Evolutionary conservation across 2,113 vertebrate genomes (phyloP).

Genomic region (Pelecanoides urinatrix): DNA sequence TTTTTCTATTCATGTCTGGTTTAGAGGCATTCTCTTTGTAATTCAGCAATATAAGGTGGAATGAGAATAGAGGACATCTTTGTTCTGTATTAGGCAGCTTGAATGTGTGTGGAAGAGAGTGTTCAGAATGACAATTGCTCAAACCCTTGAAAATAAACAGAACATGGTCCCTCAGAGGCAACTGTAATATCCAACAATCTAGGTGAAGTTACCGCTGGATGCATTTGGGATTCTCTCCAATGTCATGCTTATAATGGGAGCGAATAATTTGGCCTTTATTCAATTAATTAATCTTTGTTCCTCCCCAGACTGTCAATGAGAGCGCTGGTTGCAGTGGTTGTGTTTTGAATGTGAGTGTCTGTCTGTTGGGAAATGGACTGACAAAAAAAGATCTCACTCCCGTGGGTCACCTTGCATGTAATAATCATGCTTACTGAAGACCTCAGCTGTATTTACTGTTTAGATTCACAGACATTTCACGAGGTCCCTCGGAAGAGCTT

Average conservation of each 20-base stretch:
- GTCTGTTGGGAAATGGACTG: neutral
- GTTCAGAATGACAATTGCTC: neutral
- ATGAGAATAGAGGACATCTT: neutral
- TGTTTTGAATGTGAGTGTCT: neutral
- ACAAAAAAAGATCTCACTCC: neutral
- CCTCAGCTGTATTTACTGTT: neutral
- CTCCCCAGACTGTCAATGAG: neutral
- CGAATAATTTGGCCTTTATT: neutral
- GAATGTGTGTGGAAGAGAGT: neutral
- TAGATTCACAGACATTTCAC: neutral
- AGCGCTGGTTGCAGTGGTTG: neutral
- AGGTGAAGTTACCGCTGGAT: neutral
- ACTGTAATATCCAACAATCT: neutral
- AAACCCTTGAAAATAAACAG: neutral
- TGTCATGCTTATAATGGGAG: neutral
- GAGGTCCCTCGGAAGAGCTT: neutral
- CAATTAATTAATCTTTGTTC: conserved; percentile 14
- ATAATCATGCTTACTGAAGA: neutral
- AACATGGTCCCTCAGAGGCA: neutral
- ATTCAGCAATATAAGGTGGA: neutral
- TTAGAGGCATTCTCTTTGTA: neutral
- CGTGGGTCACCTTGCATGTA: neutral
- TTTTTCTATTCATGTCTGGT: neutral
- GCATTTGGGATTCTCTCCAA: neutral
- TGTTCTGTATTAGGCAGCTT: neutral